phyloP scores from a whole-genome alignment of 64 coral and sea anemone species.

The Exaiptasia diaphana region DNA sequence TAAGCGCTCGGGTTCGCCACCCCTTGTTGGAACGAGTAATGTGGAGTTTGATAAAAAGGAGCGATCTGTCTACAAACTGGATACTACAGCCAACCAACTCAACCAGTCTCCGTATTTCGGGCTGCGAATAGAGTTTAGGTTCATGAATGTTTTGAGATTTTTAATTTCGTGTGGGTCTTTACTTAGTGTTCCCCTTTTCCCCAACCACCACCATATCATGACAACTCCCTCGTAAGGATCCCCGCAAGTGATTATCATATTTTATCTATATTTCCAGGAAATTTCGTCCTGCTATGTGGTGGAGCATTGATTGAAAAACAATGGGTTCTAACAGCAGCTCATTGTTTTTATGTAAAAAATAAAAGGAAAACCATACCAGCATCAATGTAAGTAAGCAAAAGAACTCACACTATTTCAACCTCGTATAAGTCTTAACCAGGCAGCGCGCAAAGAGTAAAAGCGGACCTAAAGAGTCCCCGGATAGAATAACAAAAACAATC shows the following conservation, averaged over 20 bases:
- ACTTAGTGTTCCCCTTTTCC: neutral
- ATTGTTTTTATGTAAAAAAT: slow-evolving; percentile 28
- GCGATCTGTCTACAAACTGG: neutral
- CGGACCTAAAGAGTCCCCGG: no score
- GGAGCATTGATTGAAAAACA: slow-evolving; percentile 23
- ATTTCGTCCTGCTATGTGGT: slow-evolving; percentile 12
- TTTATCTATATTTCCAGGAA: neutral
- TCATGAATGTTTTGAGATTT: neutral
- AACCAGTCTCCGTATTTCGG: neutral
- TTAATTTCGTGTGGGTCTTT: neutral
- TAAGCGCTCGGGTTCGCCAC: neutral
- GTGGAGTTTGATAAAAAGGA: neutral
- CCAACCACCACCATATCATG: neutral
- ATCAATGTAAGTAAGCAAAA: neutral
- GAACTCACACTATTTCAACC: neutral
- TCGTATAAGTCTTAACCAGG: neutral
- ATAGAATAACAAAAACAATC: no score
- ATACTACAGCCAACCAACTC: neutral
- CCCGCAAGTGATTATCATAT: no score
- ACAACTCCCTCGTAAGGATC: neutral
- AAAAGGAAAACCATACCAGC: neutral
- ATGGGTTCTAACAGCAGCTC: slow-evolving; percentile 56
- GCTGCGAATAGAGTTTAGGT: neutral
- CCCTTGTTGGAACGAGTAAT: neutral
- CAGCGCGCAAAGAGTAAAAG: neutral